Conservation (phyloP, 2,888 invertebrate genomes). For the Beris morrisii region DNA sequence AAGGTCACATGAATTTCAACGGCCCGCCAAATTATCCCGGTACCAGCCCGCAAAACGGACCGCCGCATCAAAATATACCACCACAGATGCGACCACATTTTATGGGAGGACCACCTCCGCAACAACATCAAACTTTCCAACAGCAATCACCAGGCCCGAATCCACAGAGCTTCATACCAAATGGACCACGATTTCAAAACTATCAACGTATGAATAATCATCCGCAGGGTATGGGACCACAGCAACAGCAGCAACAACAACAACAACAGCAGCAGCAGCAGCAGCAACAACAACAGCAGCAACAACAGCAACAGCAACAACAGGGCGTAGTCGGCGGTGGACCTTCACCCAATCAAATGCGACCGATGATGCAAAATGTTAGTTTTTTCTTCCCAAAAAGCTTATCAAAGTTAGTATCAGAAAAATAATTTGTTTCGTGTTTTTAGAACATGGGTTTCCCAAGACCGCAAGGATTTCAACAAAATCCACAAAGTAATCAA, state of each 20-base stretch:
- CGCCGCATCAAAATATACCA: constrained; percentile 52
- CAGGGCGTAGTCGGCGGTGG: constrained; percentile 45
- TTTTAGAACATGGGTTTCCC: constrained; percentile 54
- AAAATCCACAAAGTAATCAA: constrained; percentile 49
- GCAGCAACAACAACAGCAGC: constrained; percentile 40
- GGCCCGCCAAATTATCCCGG: constrained; percentile 46
- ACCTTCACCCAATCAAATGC: constrained; percentile 52
- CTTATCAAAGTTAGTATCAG: not conserved
- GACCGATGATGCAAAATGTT: constrained; percentile 56
- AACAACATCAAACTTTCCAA: constrained; percentile 45
- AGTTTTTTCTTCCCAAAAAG: constrained; percentile 41
- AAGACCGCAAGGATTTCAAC: constrained; percentile 56
- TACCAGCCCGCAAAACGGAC: constrained; percentile 53
- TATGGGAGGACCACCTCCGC: constrained; percentile 53
- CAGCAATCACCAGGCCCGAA: constrained; percentile 54
- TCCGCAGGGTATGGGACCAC: constrained; percentile 58
- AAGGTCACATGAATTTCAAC: constrained; percentile 52
- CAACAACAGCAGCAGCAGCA: constrained; percentile 47
- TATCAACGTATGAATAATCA: constrained; percentile 59
- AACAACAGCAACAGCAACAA: constrained; percentile 42
- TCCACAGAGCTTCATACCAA: constrained; percentile 57
- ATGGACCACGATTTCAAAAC: constrained; percentile 54
- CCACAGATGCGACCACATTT: constrained; percentile 55
- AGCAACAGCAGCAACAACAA: constrained; percentile 41
- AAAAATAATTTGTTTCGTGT: constrained; percentile 6